These are phyloP conservation scores for Temnothorax nylanderi DNA, from an alignment of 1,140 invertebrate species.

Conservation along the genomic window DNA sequence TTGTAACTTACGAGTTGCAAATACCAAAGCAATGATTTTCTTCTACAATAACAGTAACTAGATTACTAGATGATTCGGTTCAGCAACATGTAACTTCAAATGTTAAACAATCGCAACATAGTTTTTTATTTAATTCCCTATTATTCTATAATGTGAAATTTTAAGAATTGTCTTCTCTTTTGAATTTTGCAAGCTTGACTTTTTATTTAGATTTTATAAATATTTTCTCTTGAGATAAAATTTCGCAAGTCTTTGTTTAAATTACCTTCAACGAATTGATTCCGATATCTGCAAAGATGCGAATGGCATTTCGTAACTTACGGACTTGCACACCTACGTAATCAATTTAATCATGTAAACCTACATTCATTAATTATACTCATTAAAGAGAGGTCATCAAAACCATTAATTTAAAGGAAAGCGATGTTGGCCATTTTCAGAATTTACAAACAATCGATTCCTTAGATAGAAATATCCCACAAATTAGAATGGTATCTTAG, in stretches of 20 bases:
- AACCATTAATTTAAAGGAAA: background rate
- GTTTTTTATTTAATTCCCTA: background rate
- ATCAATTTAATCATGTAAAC: slow-evolving; percentile 1
- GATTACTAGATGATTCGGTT: background rate
- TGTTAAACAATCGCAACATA: background rate
- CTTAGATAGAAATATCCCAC: background rate
- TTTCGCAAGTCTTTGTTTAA: background rate
- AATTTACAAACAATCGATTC: background rate
- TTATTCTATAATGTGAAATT: background rate
- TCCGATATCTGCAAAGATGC: slow-evolving; percentile 4
- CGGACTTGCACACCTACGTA: background rate
- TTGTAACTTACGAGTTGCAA: slow-evolving; percentile 25
- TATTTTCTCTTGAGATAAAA: background rate
- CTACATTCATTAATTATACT: slow-evolving; percentile 10
- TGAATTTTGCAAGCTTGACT: background rate
- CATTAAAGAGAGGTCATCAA: slow-evolving; percentile 19
- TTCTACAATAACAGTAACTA: background rate
- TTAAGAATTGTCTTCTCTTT: background rate
- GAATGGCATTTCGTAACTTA: slow-evolving; percentile 39
- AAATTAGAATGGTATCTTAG: background rate
- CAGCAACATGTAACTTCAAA: background rate
- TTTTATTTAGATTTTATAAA: slow-evolving; percentile 3
- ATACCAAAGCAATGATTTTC: background rate
- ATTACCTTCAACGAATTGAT: background rate
- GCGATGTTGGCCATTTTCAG: background rate